These are phyloP conservation scores for Leucophenga maculata DNA, from an alignment of 2,888 invertebrate species.

Conservation along the genomic window DNA sequence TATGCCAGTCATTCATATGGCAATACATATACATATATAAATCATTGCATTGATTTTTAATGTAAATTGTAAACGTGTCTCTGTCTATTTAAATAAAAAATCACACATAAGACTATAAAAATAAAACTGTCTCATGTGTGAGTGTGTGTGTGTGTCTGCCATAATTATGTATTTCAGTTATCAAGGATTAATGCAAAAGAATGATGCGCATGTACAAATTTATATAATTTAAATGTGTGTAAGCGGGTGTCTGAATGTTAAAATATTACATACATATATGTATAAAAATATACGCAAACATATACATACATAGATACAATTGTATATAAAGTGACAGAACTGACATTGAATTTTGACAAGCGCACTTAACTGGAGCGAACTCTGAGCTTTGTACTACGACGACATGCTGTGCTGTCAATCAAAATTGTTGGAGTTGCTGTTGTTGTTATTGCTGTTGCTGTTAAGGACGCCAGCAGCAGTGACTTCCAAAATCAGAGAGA, in stretches of 20 bases:
- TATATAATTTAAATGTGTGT: constrained; percentile 20
- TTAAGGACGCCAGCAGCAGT: constrained; percentile 13
- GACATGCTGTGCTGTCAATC: too few relatives aligned
- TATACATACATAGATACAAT: constrained; percentile 29
- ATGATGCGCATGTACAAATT: not conserved
- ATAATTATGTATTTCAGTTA: too few relatives aligned
- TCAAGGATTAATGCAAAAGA: too few relatives aligned
- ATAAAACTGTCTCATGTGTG: not conserved
- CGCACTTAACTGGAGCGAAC: constrained; percentile 46
- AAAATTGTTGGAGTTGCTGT: constrained; percentile 8
- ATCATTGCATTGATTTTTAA: too few relatives aligned
- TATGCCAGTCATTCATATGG: too few relatives aligned
- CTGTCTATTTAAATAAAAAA: too few relatives aligned
- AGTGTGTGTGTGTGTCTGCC: not conserved
- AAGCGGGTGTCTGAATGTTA: not conserved
- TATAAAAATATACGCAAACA: constrained; percentile 19
- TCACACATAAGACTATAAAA: too few relatives aligned
- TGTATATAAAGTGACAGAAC: constrained; percentile 43
- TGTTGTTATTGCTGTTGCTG: constrained; percentile 3
- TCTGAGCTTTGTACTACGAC: not conserved
- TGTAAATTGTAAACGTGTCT: too few relatives aligned
- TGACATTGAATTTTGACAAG: constrained; percentile 66
- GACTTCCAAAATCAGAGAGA: constrained; percentile 26
- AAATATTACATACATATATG: constrained; percentile 11
- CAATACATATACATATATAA: too few relatives aligned